phyloP scores from a whole-genome alignment of 2,888 invertebrate genomes.

The Orchesellides sinensis region DNA sequence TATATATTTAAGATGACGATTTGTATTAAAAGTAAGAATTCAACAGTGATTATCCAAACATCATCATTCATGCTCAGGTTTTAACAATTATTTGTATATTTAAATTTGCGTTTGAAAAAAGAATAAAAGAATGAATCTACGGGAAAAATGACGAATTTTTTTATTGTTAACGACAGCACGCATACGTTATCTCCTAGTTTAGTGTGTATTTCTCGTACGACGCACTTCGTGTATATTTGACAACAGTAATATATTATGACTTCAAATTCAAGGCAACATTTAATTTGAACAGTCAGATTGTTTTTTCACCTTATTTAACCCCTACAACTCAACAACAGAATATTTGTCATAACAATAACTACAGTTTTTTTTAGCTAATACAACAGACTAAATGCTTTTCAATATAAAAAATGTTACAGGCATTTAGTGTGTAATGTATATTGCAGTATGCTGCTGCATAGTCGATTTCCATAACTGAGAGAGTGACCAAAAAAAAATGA shows the following conservation, averaged over 20 bases:
- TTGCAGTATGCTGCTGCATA: constrained; percentile 13
- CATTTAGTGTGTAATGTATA: constrained; percentile 9
- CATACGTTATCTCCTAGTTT: constrained; percentile 63
- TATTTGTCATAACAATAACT: neutral
- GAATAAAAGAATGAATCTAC: neutral
- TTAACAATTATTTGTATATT: neutral
- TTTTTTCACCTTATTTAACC: constrained; percentile 50
- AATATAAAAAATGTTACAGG: neutral
- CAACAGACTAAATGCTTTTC: neutral
- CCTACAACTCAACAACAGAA: constrained; percentile 6
- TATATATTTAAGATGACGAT: neutral
- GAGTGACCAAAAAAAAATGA: too few species aligned
- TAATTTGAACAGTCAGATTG: constrained; percentile 69
- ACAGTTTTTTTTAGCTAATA: neutral
- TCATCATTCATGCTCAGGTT: neutral
- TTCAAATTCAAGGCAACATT: constrained; percentile 68
- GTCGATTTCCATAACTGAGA: neutral
- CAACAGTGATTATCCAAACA: too few species aligned
- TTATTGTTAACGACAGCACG: constrained; percentile 61
- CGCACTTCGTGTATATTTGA: constrained; percentile 58
- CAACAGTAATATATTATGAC: constrained; percentile 56
- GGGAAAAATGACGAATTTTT: neutral
- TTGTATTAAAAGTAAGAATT: constrained; percentile 6
- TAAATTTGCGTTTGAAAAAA: neutral
- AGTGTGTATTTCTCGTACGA: constrained; percentile 61